Evolutionary conservation across 2,888 invertebrate species (phyloP), one percentile per base, ranked within the genome.

Genomic region (Netelia virgata): DNA sequence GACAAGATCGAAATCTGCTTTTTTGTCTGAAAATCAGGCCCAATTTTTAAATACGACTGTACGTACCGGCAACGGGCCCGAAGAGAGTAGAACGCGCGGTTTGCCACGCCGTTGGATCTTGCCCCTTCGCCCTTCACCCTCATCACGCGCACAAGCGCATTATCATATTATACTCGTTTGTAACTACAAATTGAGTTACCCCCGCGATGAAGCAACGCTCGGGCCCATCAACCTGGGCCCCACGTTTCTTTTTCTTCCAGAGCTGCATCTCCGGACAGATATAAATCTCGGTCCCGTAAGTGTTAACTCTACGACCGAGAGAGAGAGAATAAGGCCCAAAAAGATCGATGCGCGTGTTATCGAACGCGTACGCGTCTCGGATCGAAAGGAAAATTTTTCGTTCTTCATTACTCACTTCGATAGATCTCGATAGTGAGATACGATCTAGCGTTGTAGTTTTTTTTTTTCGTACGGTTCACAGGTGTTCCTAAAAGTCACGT

Each of bases 151-250:
- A 73, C 41, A 50, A 80, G 61, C 77, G 87, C 90, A 93, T 93
- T 93, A 93, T 92, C 92, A 93, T 92, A 93, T 92, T 92, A 92
- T 90, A 87, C 92, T 92, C 92, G 91, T 93, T 93, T 92, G 92
- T 93, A 92, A 92, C 92, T 91, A 91, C 92, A 93, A 92, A 93
- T 93, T 93, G 92, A 92, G 92, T 93, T 92, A 92, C 91, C 92
- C 92, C 91, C 90, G 89, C 88, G 90, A 75, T 88, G 87, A 88
- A 88, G 88, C 87, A 74, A 72, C 75, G 53, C 53, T 87, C 83
- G 78, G 82, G 82, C 83, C 86, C 83, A 74, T 82, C 73, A 68
- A 74, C 28, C 53, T 64, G 50, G 14, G 63, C 61, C 55, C 76
- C 50, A 47, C 61, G 28, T 63, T 28, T 20, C 57, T 50, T 57